These are phyloP conservation scores for Fopius arisanus DNA, from an alignment of 1,140 invertebrate species.

Conservation along the genomic window DNA sequence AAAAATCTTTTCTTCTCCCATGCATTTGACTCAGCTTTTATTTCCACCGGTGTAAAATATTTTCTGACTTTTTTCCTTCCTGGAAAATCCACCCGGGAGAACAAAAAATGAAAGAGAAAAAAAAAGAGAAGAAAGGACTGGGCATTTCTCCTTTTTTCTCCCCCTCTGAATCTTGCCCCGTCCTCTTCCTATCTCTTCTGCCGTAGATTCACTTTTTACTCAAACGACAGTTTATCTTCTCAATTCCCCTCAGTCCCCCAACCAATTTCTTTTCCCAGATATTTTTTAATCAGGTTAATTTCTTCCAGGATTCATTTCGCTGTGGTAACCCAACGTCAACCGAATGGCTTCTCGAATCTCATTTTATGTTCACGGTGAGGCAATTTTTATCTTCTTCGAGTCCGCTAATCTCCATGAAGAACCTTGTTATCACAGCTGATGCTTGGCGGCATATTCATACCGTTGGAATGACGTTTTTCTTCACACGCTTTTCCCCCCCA, in stretches of 20 bases:
- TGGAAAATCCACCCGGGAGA: not conserved
- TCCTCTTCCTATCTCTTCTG: not conserved
- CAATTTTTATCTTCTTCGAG: not conserved
- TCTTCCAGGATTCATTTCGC: not conserved
- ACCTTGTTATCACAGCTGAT: not conserved
- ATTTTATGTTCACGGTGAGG: not conserved
- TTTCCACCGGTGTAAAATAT: constrained; percentile 4
- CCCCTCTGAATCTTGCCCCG: not conserved
- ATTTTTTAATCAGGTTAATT: constrained; percentile 5
- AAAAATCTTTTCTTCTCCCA: not conserved
- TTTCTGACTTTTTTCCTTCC: not conserved
- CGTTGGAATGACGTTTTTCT: not conserved
- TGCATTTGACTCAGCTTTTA: not conserved
- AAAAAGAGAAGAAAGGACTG: too few relatives aligned
- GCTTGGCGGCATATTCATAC: too few relatives aligned
- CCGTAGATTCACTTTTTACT: not conserved
- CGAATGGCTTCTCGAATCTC: constrained; percentile 7
- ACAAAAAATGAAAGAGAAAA: not conserved
- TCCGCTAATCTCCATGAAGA: not conserved
- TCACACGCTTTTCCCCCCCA: not conserved
- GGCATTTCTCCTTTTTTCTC: not conserved
- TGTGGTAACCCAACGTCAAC: not conserved
- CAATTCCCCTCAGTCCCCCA: not conserved
- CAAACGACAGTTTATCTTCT: too few relatives aligned
- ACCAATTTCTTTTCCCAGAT: not conserved